Evolutionary conservation across 2,797 vertebrate genomes (phyloP).

Genomic region (Helarctos malayanus): DNA sequence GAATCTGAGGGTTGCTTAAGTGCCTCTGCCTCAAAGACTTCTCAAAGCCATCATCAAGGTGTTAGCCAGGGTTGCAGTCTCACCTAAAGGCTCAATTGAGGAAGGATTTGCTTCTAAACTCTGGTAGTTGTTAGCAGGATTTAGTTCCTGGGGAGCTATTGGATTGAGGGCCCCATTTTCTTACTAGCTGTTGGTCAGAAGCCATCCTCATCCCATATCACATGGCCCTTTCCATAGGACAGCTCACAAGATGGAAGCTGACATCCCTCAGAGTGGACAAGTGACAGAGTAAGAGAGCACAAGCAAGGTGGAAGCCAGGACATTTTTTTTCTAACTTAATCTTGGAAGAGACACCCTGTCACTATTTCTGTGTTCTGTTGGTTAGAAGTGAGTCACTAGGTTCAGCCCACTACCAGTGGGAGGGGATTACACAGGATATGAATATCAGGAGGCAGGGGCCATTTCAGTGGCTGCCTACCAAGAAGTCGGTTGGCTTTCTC

Average conservation of each 20-base stretch:
- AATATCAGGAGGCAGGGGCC: background rate
- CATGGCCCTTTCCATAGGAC: background rate
- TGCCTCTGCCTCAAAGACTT: background rate
- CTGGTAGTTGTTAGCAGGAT: background rate
- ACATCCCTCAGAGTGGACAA: background rate
- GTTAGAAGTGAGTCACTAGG: constrained; percentile 31
- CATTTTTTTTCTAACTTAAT: background rate
- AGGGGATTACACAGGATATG: background rate
- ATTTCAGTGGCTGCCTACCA: constrained; percentile 19
- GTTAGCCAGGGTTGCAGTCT: background rate
- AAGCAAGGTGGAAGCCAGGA: background rate
- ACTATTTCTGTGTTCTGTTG: constrained; percentile 13
- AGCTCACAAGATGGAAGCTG: background rate
- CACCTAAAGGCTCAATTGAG: background rate
- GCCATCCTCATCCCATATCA: background rate
- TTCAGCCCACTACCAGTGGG: background rate
- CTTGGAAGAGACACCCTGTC: constrained; percentile 41
- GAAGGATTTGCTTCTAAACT: background rate
- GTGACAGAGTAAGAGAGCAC: background rate
- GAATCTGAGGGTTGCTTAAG: background rate
- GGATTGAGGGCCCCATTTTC: background rate
- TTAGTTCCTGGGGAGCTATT: background rate
- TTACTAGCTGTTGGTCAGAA: background rate
- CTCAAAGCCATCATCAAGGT: background rate
- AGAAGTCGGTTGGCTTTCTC: constrained; percentile 42